These are phyloP conservation scores for Netelia inedita DNA, from an alignment of 2,888 invertebrate genomes.

Conservation along the genomic window DNA sequence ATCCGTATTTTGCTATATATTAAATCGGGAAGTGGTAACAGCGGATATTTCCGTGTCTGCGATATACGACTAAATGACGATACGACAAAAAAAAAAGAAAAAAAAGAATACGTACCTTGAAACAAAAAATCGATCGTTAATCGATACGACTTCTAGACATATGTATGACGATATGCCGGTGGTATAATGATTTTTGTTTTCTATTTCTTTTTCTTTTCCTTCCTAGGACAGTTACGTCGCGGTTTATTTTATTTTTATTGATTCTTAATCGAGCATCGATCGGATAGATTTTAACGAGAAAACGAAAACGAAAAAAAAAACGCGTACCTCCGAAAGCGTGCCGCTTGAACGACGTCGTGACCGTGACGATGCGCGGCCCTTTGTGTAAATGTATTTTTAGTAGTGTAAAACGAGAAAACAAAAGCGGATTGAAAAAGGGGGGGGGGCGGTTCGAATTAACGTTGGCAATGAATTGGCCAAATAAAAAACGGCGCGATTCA, in stretches of 20 bases:
- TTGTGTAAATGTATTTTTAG: constrained; percentile 70
- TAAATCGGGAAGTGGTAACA: constrained; percentile 57
- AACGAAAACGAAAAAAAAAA: background rate
- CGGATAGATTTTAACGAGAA: constrained; percentile 51
- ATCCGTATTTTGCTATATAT: constrained; percentile 83
- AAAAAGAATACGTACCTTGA: constrained; percentile 84
- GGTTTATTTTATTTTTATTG: constrained; percentile 77
- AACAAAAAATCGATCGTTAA: constrained; percentile 80
- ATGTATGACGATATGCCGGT: constrained; percentile 21
- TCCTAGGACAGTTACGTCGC: constrained; percentile 28
- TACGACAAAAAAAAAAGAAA: constrained; percentile 80
- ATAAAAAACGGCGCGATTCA: constrained; percentile 64
- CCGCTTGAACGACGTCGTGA: constrained; percentile 49
- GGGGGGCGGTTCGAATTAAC: constrained; percentile 37
- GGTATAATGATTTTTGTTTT: constrained; percentile 15
- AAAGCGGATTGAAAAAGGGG: constrained; percentile 5
- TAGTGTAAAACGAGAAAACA: constrained; percentile 57
- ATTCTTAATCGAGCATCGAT: constrained; percentile 75
- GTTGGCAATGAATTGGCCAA: constrained; percentile 36
- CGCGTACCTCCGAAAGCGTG: constrained; percentile 28
- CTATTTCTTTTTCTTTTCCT: constrained; percentile 8
- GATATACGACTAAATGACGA: constrained; percentile 70
- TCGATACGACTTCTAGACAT: constrained; percentile 82
- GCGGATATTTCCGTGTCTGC: constrained; percentile 69
- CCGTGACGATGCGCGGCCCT: constrained; percentile 52